Base-by-base conservation (phyloP, 2,113 vertebrate species). In the Chaenogobius annularis region DNA sequence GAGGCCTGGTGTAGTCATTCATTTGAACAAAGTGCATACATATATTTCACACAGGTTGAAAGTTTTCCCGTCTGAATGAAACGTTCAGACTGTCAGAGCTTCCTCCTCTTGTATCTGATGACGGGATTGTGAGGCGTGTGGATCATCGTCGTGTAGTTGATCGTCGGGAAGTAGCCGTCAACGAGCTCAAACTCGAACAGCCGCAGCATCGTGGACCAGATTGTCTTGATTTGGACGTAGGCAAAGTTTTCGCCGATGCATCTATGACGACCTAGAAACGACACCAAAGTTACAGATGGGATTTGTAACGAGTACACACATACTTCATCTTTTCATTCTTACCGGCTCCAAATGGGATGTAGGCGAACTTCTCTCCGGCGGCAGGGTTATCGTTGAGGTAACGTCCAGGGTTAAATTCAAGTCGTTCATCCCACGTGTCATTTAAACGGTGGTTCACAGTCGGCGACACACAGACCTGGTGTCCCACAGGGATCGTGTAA, bases 181-280 rank as follows among this genome's bases (percentile, higher is more conserved):
- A 95, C 87, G 50, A 99, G 95, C 66, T 99, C 94, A 79, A 98
- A 99, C 73, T 98, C 92, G 44, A 93, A 99, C 81, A 95, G 78
- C 56, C 96, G 96, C 81, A 99, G 93, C 91, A 99, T 76, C 48
- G 94, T 97, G 44, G 98, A 98, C 97, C 97, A 99, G 87, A 99
- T 96, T 20, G 97, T 98, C 92, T 99, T 99, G 81, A 99, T 98
- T 82, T 99, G 98, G 79, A 98, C 94, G 6, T 98, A 99, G 15
- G 97, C 97, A 7, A 99, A 99, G 89, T 99, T 97, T 86, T 99
- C 98, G 63, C 98, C 98, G 37, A 99, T 98, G 83, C 98, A 99
- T 66, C 98, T 97, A 81, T 99, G 98, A 47, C 98, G 96, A 7
- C 98, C 98, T 99, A 77, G 8, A 15, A 43, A 54, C 19, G n/a